Percentiles rank a stretch among this genome's conserved stretches.
phyloP scores from a whole-genome alignment of 2,113 vertebrate genomes.

The Cyanocitta stelleri region DNA sequence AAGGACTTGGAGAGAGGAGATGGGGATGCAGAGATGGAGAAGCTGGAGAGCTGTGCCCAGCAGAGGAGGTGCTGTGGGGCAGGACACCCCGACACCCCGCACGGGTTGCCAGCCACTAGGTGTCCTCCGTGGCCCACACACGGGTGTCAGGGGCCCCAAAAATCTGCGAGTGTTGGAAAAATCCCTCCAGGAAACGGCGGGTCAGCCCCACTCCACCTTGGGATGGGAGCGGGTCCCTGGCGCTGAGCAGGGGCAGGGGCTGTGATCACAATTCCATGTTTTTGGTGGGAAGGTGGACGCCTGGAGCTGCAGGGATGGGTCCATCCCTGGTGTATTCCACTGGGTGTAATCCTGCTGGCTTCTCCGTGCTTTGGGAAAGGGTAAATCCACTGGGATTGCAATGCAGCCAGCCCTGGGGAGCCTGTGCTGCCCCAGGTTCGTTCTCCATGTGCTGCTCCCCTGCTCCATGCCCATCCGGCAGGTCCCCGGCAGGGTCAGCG shows the following conservation, averaged over 20 bases:
- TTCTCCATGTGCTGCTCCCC: neutral
- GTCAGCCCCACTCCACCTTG: fast-evolving
- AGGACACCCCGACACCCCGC: neutral
- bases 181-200: neutral
- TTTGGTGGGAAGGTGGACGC: neutral
- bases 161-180: neutral
- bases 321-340: neutral
- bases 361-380: neutral
- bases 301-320: neutral
- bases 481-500: neutral
- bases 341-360: neutral
- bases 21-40: neutral
- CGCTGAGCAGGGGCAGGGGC: neutral
- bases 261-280: fast-evolving
- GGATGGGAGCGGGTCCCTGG: fast-evolving
- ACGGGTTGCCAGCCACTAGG: neutral
- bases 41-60: neutral
- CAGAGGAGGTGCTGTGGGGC: neutral
- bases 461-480: neutral
- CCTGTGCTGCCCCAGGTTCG: neutral
- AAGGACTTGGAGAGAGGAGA: neutral
- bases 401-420: fast-evolving
- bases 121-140: slow-evolving; percentile 29
- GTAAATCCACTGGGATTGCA: fast-evolving
- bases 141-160: neutral